Conservation (phyloP, 2,888 invertebrate species). For the Nesidiocoris tenuis region DNA sequence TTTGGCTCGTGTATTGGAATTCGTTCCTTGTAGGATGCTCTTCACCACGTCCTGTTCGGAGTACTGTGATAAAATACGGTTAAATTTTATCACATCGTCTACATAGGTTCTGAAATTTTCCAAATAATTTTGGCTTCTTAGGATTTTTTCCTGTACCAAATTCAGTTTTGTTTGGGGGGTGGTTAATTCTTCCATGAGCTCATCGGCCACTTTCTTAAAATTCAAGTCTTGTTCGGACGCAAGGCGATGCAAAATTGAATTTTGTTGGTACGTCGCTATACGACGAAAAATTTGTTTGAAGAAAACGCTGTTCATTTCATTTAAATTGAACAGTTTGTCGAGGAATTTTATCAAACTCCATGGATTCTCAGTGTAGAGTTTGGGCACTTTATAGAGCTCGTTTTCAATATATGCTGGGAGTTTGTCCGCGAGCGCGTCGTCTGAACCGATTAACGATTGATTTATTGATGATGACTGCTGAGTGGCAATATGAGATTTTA, state of each 20-base stretch:
- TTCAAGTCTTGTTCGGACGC: neutral
- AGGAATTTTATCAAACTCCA: too few relatives aligned
- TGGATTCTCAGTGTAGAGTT: too few relatives aligned
- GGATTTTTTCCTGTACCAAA: too few relatives aligned
- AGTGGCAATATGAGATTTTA: too few relatives aligned
- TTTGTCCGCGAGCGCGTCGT: constrained; percentile 12
- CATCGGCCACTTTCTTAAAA: neutral
- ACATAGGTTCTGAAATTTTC: constrained; percentile 12
- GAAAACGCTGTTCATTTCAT: constrained; percentile 1
- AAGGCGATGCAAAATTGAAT: constrained; percentile 8
- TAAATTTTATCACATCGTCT: constrained; percentile 5
- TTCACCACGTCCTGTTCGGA: neutral
- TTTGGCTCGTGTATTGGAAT: constrained; percentile 6
- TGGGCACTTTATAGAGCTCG: too few relatives aligned
- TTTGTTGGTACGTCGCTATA: constrained; percentile 6
- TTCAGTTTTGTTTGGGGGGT: constrained; percentile 16
- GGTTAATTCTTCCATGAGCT: constrained; percentile 5
- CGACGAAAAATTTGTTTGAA: too few relatives aligned
- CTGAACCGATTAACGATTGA: neutral
- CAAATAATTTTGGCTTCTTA: constrained; percentile 13
- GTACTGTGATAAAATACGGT: constrained; percentile 4
- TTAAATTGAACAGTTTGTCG: neutral
- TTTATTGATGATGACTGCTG: too few relatives aligned
- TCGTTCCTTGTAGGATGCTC: constrained; percentile 6
- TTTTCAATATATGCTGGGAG: constrained; percentile 2